A percentile compares a stretch with the other conserved stretches of the same genome.
Evolutionary conservation across 1,140 invertebrate genomes (phyloP).

Genomic region (Tetragonula clypearis): DNA sequence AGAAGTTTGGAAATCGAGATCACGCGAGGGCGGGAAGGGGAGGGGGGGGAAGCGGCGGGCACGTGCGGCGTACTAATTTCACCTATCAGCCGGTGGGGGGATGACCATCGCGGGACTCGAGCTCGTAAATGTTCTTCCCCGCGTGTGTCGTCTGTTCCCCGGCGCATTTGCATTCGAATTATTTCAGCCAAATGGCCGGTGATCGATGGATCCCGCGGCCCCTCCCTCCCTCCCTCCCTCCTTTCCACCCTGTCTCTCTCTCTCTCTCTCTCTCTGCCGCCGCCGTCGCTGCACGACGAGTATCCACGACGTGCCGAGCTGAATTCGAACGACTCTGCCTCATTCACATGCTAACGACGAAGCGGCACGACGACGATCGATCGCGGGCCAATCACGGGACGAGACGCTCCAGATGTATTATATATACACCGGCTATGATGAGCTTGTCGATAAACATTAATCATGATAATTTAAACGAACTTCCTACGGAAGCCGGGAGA

Average conservation of each 20-base stretch:
- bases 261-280: not conserved
- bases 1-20: not conserved
- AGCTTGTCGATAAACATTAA: conserved; percentile 62
- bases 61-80: conserved; percentile 34
- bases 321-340: conserved; percentile 60
- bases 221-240: not conserved
- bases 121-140: conserved; percentile 47
- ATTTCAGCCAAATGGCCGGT: conserved; percentile 62
- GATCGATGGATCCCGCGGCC: conserved; percentile 54
- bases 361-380: conserved; percentile 45
- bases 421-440: conserved; percentile 47
- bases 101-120: conserved; percentile 47
- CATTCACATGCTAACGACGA: conserved; percentile 64
- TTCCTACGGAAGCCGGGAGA: conserved; percentile 26
- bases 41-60: too few relatives aligned
- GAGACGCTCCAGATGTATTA: conserved; percentile 52
- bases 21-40: not conserved
- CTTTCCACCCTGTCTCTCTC: not conserved
- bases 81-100: not conserved
- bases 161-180: conserved; percentile 62
- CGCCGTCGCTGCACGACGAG: too few relatives aligned
- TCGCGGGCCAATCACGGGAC: conserved; percentile 52
- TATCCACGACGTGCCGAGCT: conserved; percentile 41
- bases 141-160: conserved; percentile 48
- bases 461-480: conserved; percentile 62